Evolutionary conservation across 2,888 invertebrate species (phyloP).

Genomic region (Stictocephala bisonia): DNA sequence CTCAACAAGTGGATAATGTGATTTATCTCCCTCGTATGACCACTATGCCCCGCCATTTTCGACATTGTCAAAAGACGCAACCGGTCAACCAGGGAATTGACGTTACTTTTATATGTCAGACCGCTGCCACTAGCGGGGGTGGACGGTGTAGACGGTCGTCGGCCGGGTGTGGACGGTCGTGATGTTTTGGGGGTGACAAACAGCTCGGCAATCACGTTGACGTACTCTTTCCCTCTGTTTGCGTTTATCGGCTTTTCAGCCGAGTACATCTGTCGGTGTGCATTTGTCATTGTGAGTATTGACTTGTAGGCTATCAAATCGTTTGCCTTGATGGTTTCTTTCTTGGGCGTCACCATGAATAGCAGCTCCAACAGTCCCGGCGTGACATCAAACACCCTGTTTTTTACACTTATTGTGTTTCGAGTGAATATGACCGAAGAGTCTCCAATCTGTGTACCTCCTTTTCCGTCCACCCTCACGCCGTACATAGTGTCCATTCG

Average conservation of each 20-base stretch:
- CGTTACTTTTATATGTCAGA: background rate
- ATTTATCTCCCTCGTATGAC: constrained; percentile 5
- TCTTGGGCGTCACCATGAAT: constrained; percentile 5
- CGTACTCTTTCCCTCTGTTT: constrained; percentile 14
- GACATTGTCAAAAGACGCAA: background rate
- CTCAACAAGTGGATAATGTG: constrained; percentile 5
- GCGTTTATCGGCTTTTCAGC: background rate
- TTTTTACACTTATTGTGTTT: background rate
- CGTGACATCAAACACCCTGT: background rate
- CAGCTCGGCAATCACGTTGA: background rate
- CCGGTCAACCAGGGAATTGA: background rate
- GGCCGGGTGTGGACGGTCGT: background rate
- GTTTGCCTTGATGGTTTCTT: background rate
- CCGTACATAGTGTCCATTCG: background rate
- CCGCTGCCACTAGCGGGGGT: background rate
- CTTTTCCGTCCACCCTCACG: background rate
- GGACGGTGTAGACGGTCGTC: too few relatives aligned
- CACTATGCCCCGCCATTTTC: constrained; percentile 11
- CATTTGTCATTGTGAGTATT: constrained; percentile 1
- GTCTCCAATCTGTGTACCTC: constrained; percentile 7
- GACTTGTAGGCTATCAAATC: background rate
- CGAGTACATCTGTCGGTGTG: background rate
- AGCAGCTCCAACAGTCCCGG: constrained; percentile 7
- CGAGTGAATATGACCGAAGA: background rate
- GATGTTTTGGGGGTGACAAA: background rate